These are phyloP conservation scores for Ephydatia muelleri DNA, from an alignment of 37 sponge, comb jelly and placozoan genomes.

Conservation along the genomic window DNA sequence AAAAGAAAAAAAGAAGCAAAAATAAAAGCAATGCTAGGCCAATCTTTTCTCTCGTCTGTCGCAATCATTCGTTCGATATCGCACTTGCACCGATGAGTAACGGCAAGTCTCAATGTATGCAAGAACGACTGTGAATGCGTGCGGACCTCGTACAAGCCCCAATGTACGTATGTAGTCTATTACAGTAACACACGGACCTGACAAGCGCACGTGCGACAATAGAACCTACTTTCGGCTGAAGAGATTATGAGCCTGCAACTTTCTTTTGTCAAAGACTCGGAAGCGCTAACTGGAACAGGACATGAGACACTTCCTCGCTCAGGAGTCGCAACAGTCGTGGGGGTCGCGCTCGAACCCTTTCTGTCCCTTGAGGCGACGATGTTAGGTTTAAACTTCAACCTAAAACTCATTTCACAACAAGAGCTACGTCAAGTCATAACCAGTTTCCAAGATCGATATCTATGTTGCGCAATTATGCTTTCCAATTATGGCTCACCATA, in stretches of 20 bases:
- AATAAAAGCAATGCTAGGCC: too few relatives aligned
- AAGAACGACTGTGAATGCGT: not conserved
- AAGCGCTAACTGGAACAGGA: not conserved
- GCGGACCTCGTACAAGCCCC: not conserved
- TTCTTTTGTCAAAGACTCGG: not conserved
- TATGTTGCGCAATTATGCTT: too few relatives aligned
- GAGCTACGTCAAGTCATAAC: not conserved
- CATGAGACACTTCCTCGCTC: not conserved
- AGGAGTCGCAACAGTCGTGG: not conserved
- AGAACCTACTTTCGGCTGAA: not conserved
- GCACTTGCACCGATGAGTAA: too few relatives aligned
- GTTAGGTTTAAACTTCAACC: conserved; percentile 48
- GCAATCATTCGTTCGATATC: too few relatives aligned
- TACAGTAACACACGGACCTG: not conserved
- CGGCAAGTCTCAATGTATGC: too few relatives aligned
- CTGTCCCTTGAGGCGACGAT: conserved; percentile 18
- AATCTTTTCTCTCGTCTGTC: too few relatives aligned
- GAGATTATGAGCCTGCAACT: not conserved
- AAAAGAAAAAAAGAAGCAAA: too few relatives aligned
- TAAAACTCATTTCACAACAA: not conserved
- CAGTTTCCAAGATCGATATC: too few relatives aligned
- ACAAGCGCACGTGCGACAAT: not conserved
- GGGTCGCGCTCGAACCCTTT: not conserved
- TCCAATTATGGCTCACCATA: too few relatives aligned
- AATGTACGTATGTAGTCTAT: not conserved